Evolutionary conservation across 2,113 vertebrate genomes (phyloP).

Genomic region (Oncorhynchus mykiss): DNA sequence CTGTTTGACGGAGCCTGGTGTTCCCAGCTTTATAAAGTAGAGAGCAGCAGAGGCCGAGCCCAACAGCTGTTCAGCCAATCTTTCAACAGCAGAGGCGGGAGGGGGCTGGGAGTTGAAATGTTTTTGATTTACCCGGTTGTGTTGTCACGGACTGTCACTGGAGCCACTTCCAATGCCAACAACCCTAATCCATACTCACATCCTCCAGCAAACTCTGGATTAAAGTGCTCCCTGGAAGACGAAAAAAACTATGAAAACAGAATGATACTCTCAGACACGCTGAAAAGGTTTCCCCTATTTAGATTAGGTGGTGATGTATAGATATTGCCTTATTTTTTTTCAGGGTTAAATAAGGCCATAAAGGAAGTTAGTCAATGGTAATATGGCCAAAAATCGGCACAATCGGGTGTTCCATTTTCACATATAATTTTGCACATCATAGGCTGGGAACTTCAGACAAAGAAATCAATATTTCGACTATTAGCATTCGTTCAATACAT

Average conservation of each 20-base stretch:
- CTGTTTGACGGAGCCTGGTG: constrained; percentile 24
- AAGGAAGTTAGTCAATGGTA: background rate
- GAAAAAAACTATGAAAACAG: background rate
- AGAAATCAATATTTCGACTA: background rate
- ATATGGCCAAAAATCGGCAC: background rate
- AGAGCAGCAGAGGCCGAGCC: background rate
- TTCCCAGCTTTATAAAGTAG: constrained; percentile 56
- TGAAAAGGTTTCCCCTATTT: background rate
- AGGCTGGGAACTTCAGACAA: too few species aligned
- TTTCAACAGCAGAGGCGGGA: constrained; percentile 49
- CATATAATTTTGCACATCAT: background rate
- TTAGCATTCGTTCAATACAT: background rate
- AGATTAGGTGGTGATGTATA: background rate
- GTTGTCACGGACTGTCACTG: constrained; percentile 5
- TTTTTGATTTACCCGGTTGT: constrained; percentile 27
- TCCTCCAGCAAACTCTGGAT: background rate
- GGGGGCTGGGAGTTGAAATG: constrained; percentile 13
- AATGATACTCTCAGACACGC: background rate
- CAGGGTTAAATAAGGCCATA: background rate
- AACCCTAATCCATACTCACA: constrained; percentile 12
- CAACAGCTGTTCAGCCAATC: constrained; percentile 48
- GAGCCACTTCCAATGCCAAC: background rate
- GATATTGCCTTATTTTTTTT: background rate
- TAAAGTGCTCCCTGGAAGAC: background rate
- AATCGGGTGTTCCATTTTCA: background rate